Evolutionary conservation across 2,113 vertebrate species (phyloP), one percentile per base, ranked within the genome.

Genomic region (Nerophis ophidion): DNA sequence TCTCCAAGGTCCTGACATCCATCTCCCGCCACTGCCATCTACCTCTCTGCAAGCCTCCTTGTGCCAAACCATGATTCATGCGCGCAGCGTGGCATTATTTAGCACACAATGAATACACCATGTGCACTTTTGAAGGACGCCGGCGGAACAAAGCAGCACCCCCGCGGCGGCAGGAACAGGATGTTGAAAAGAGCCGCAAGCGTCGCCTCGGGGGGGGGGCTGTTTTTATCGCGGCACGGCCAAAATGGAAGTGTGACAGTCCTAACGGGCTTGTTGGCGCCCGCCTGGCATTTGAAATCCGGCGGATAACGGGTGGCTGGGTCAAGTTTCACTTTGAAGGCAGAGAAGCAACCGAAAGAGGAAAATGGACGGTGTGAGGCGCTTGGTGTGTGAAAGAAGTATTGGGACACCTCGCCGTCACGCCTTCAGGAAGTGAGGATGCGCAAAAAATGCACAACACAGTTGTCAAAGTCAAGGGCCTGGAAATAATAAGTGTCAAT

Each of bases 61-160:
- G 42, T 49, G 72, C 76, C 66, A 72, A 48, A 54, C 5, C 9
- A 8, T 74, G 57, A 78, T 69, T 79, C 73, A 79, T 71, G 52
- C 69, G 55, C 55, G 45, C n/a, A 26, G 38, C 46, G 68, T 64
- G 51, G 71, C 72, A 73, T 60, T 26, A 63, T 72, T 54, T 68
- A 8, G 17, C 42, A 35, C 58, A 38, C 38, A 63, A 36, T 58
- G 70, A 72, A 74, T 64, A 51, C 16, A 48, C 69, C 52, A 51
- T 7, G n/a, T 65, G 15, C n/a, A 49, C 46, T 44, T 50, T 77
- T 57, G 52, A 17, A 65, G 49, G n/a, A 17, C 9, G 11, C 52
- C 10, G 45, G 40, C 33, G 26, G 49, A 59, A 40, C 54, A 65
- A 12, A 48, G 36, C 60, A 45, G 4, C 11, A 15, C 15, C 26